phyloP scores from a whole-genome alignment of 2,797 vertebrate genomes.

The Astyanax mexicanus region DNA sequence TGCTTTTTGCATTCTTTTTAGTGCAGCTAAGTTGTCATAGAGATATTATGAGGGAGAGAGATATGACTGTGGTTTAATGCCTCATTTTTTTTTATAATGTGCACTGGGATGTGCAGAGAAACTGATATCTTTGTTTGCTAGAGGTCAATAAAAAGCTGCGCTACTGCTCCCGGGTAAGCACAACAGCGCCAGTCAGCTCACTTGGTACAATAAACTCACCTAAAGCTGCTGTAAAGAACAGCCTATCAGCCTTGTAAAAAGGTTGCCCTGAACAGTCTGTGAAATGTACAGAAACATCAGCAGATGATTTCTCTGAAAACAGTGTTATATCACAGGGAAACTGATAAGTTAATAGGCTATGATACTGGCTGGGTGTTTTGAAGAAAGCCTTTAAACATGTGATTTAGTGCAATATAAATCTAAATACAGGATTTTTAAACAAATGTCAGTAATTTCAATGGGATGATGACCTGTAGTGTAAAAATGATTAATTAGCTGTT shows the following conservation, averaged over 20 bases:
- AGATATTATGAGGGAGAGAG: neutral
- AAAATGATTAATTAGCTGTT: too few relatives aligned
- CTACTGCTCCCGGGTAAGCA: constrained; percentile 12
- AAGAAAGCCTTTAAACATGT: too few relatives aligned
- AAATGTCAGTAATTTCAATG: too few relatives aligned
- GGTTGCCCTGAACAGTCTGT: constrained; percentile 50
- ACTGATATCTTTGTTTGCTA: constrained; percentile 46
- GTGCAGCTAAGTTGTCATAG: neutral
- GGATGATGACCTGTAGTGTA: too few relatives aligned
- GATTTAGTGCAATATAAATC: too few relatives aligned
- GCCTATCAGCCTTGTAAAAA: constrained; percentile 52
- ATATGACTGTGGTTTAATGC: neutral
- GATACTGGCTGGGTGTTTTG: neutral
- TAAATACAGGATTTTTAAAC: too few relatives aligned
- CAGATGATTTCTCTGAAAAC: constrained; percentile 28
- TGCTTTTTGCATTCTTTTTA: neutral
- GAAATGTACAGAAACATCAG: constrained; percentile 35
- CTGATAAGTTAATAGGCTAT: neutral
- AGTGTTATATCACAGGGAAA: neutral
- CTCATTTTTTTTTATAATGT: constrained; percentile 18
- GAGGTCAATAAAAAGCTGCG: constrained; percentile 29
- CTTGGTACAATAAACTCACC: constrained; percentile 23
- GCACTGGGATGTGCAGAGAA: constrained; percentile 25
- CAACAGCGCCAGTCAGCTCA: neutral
- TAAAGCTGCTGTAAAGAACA: constrained; percentile 42